Evolutionary conservation across 1,140 invertebrate species (phyloP).

Genomic region (Heterodera carotae): DNA sequence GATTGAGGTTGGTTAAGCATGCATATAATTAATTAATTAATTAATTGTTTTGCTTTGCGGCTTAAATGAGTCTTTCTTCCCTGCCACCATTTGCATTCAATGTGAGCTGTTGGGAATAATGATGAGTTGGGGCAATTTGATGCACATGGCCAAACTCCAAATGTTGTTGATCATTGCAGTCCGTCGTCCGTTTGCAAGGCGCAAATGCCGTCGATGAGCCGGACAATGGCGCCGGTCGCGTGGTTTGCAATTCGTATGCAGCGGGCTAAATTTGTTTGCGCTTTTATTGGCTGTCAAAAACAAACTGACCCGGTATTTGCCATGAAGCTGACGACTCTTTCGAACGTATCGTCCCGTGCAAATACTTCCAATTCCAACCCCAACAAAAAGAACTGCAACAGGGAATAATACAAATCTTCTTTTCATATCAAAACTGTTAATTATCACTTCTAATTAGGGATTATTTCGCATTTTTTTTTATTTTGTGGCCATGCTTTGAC

Average conservation of each 20-base stretch:
- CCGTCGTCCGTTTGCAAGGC: background rate
- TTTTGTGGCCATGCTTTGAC: no score
- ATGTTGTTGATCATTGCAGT: background rate
- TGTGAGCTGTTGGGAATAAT: background rate
- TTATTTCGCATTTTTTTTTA: no score
- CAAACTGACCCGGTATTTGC: conserved; percentile 28
- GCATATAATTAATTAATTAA: no score
- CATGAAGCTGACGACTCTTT: conserved; percentile 35
- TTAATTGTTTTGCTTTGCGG: no score
- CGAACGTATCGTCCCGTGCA: conserved; percentile 34
- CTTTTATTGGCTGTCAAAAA: background rate
- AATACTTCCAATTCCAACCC: conserved; percentile 25
- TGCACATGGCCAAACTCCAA: background rate
- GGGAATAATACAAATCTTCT: background rate
- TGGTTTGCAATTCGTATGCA: conserved; percentile 28
- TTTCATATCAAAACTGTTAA: no score
- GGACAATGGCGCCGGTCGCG: background rate
- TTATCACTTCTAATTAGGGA: no score
- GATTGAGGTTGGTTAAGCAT: no score
- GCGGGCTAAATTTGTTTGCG: conserved; percentile 21
- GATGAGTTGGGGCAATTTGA: background rate
- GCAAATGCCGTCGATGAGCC: background rate
- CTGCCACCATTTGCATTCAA: conserved; percentile 20
- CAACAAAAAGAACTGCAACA: conserved; percentile 29
- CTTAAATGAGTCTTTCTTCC: conserved; percentile 41